Base-by-base conservation (phyloP, 2,113 vertebrate genomes). In the Psammodynastes pulverulentus region DNA sequence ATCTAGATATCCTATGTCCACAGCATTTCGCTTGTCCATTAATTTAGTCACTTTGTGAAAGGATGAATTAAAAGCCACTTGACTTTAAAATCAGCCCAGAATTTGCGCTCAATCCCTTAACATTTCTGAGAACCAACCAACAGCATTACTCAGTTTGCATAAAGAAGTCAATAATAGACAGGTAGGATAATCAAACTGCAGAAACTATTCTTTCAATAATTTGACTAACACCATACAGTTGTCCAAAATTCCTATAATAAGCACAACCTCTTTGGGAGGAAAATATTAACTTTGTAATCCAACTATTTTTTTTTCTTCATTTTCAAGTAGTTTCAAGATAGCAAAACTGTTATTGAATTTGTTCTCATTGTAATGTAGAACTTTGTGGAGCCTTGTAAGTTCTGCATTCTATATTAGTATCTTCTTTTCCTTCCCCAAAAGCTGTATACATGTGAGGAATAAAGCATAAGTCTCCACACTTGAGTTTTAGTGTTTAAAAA, bases 251-350 rank as follows among this genome's bases (percentile, higher is more conserved):
- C 90, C 92, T 92, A 87, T 62, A 94, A 19, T 21, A 89, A 56
- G 86, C 53, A 92, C 92, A 92, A 5, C 29, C 13, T 92, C 48
- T 84, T 17, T 72, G 29, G 87, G 39, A 95, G 86, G 34, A 95
- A 87, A 92, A 91, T 79, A 52, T 92, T 54, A 89, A 62, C 45
- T 54, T 67, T 85, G 21, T 94, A 95, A 91, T 87, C 72, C 91
- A 89, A 24, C 51, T 46, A 17, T 91, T 86, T 34, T 39, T 39
- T 21, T 17, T 45, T 39, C 5, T 12, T 45, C 0, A 51, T 34
- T 94, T 92, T 88, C 90, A 91, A 2, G 85, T 46, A 86, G 48
- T 26, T 9, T 8, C n/a, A 90, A 93, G 89, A 92, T 62, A 39
- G 87, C 15, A 39, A 12, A 56, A 56, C 5, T 29, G 51, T 29